Conservation (phyloP, 2,888 invertebrate species). For the Polymixis lichenea region DNA sequence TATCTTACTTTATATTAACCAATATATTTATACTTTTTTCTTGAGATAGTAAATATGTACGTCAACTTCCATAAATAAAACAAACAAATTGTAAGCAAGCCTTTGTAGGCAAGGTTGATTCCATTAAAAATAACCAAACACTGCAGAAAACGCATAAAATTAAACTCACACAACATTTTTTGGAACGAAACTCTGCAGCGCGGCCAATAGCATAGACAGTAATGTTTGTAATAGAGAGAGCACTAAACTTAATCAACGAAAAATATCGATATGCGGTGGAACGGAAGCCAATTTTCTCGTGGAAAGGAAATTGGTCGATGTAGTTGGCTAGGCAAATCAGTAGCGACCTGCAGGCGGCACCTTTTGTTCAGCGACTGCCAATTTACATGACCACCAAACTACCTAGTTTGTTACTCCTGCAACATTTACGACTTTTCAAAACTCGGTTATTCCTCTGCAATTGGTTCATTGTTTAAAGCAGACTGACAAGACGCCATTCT, state of each 20-base stretch:
- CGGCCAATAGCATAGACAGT: conserved; percentile 53
- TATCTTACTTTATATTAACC: background rate
- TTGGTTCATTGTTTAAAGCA: background rate
- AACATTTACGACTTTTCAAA: conserved; percentile 15
- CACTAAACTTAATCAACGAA: conserved; percentile 49
- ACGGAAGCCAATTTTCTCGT: conserved; percentile 56
- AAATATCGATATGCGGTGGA: conserved; percentile 50
- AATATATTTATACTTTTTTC: background rate
- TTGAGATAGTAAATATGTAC: background rate
- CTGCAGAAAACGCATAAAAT: conserved; percentile 23
- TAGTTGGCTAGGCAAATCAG: conserved; percentile 67
- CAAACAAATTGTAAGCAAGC: too few relatives aligned
- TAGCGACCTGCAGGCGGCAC: conserved; percentile 40
- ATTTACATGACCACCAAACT: conserved; percentile 57
- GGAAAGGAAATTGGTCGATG: conserved; percentile 68
- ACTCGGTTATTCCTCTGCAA: background rate
- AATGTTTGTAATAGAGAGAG: conserved; percentile 50
- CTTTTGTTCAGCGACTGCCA: conserved; percentile 62
- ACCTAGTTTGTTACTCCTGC: conserved; percentile 35
- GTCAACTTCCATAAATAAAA: background rate
- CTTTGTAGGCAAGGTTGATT: background rate
- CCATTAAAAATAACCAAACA: background rate
- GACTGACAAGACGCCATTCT: too few relatives aligned
- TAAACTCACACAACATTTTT: conserved; percentile 30
- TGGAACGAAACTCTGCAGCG: conserved; percentile 26